These are phyloP conservation scores for Petaurus breviceps DNA, from an alignment of 2,113 vertebrate genomes.

Conservation along the genomic window DNA sequence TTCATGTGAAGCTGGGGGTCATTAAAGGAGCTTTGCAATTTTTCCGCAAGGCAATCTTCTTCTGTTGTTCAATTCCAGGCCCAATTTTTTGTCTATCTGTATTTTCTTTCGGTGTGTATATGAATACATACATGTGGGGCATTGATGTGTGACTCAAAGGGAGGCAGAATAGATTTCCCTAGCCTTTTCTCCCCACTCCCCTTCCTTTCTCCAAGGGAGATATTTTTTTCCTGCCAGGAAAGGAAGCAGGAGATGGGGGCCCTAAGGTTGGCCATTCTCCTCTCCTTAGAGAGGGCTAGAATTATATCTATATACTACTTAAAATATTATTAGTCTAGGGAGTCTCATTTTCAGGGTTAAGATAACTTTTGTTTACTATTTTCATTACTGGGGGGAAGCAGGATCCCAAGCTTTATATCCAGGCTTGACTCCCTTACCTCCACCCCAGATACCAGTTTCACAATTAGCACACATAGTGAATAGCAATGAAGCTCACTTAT, in stretches of 20 bases:
- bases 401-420: not conserved
- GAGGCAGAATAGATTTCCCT: not conserved
- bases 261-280: not conserved
- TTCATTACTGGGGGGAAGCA: not conserved
- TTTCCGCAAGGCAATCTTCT: not conserved
- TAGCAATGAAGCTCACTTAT: not conserved
- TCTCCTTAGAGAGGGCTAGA: not conserved
- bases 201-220: not conserved
- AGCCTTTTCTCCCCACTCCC: not conserved
- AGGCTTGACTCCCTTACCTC: not conserved
- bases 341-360: not conserved
- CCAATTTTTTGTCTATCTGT: not conserved
- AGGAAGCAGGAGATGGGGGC: not conserved
- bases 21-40: not conserved
- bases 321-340: not conserved
- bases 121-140: not conserved
- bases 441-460: not conserved
- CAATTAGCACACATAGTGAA: not conserved
- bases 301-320: not conserved
- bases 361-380: not conserved
- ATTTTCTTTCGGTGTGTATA: not conserved
- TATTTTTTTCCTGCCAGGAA: not conserved
- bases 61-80: not conserved
- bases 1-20: not conserved
- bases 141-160: not conserved